phyloP scores from a whole-genome alignment of 2,797 vertebrate species.

The Chromis chromis region DNA sequence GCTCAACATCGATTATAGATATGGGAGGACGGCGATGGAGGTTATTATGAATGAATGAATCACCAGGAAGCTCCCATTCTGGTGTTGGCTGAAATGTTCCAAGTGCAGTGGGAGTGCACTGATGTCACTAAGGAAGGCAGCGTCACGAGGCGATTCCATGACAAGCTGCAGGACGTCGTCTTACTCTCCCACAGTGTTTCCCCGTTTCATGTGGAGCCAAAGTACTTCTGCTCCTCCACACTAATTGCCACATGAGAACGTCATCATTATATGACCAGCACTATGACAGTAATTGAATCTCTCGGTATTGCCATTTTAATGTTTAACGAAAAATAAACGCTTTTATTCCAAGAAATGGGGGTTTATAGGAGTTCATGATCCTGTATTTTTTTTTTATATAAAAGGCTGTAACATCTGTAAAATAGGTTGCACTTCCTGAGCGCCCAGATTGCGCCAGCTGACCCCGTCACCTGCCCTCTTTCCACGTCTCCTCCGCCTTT shows the following conservation, averaged over 20 bases:
- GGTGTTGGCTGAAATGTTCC: constrained; percentile 11
- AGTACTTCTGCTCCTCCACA: constrained; percentile 18
- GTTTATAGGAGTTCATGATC: neutral
- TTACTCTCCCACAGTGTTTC: constrained; percentile 40
- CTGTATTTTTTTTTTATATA: neutral
- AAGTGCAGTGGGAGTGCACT: constrained; percentile 19
- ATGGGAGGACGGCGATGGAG: constrained; percentile 3
- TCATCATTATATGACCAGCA: constrained; percentile 5
- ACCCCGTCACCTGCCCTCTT: constrained; percentile 32
- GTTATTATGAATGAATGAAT: constrained; percentile 51
- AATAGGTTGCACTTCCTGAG: constrained; percentile 17
- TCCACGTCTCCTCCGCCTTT: constrained; percentile 28
- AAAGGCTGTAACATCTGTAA: neutral
- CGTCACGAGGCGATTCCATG: constrained; percentile 60
- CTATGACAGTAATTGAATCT: neutral
- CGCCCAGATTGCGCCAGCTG: constrained; percentile 9
- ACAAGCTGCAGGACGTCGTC: constrained; percentile 14
- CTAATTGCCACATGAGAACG: constrained; percentile 6
- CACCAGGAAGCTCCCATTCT: constrained; percentile 57
- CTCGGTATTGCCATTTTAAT: neutral
- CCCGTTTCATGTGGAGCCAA: constrained; percentile 14
- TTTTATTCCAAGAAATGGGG: neutral
- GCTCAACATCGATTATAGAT: constrained; percentile 5
- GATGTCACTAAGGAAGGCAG: constrained; percentile 56
- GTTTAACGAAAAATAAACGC: neutral